Base-by-base conservation (phyloP, 2,888 invertebrate species). In the Hirudinaria manillensis region DNA sequence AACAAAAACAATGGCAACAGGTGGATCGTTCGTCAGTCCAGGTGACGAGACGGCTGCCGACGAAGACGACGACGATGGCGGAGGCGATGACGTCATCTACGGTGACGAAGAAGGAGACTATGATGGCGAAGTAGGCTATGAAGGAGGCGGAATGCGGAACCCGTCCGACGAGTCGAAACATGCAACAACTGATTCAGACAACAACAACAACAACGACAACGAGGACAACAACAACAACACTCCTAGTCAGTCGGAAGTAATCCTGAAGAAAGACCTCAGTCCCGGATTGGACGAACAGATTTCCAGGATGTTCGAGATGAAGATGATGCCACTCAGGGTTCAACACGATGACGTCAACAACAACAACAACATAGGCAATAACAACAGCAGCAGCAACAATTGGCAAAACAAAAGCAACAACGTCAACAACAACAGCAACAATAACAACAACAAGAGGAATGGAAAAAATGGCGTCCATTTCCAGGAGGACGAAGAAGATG, bases 41-140 rank as follows among this genome's bases (percentile, higher is more conserved):
- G 68, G 16, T 36, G 65, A 27, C 7, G 55, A 74, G 61, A 66
- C 61, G 56, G 38, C 13, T 29, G 7, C 13, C 55, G 61, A 10
- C 13, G 61, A 72, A 29, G 61, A 7, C 27, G 56, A 55, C 16
- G 34, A 72, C 55, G 72, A 72, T 55, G 61, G 7, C 55, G 55
- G 29, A 27, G 34, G 29, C 55, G 72, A 72, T 55, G 61, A 72
- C 65, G 65, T 4, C 34, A 55, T 56, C 61, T 55, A 72, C 61
- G 34, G 61, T 53, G 56, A 56, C 29, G 45, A 61, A 56, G 72
- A 72, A 27, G 67, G 36, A 34, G 32, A 67, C 36, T 32, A 67
- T 67, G 67, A 65, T 65, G 65, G 27, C 27, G 65, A 65, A 24
- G 65, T n/a, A n/a, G n/a, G n/a, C n/a, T n/a, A n/a, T n/a, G n/a